Percentiles rank a stretch among this genome's conserved stretches.
Conservation (phyloP, 1,140 invertebrate species). For the Megathymus violae region DNA sequence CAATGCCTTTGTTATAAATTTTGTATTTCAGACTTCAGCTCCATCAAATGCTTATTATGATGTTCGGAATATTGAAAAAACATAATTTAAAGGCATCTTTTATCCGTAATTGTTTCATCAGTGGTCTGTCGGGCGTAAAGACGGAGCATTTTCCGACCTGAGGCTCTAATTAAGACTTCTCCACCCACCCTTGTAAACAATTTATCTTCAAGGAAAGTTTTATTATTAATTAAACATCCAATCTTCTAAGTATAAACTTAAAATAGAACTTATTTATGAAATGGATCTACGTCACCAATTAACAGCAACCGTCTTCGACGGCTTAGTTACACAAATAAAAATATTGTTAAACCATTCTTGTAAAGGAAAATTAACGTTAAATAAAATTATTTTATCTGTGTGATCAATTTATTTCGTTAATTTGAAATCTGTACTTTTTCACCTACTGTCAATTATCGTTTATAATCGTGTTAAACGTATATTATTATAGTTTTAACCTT, state of each 20-base stretch:
- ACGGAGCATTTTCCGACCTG: slow-evolving; percentile 2
- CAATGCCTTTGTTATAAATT: no score
- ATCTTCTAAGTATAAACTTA: background rate
- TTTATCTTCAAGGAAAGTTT: slow-evolving; percentile 2
- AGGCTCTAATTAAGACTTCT: slow-evolving; percentile 20
- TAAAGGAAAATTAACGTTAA: no score
- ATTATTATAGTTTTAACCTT: no score
- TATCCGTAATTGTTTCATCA: slow-evolving; percentile 13
- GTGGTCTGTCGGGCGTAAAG: slow-evolving; percentile 7
- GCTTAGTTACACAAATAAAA: no score
- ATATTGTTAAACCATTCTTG: no score
- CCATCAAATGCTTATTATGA: slow-evolving; percentile 7
- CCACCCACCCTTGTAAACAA: slow-evolving; percentile 16
- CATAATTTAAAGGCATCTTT: slow-evolving; percentile 10
- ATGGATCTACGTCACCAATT: background rate
- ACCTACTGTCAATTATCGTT: no score
- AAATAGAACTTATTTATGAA: slow-evolving; percentile 7
- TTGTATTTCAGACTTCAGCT: no score
- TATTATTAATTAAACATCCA: background rate
- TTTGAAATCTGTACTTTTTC: no score
- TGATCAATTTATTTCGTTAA: no score
- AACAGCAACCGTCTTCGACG: no score
- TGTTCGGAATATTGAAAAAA: slow-evolving; percentile 5
- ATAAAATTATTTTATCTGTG: no score
- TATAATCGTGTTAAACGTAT: no score